Percentiles rank a stretch among this genome's conserved stretches.
phyloP scores from a whole-genome alignment of 2,797 vertebrate genomes.

The Coracias cyanogaster region DNA sequence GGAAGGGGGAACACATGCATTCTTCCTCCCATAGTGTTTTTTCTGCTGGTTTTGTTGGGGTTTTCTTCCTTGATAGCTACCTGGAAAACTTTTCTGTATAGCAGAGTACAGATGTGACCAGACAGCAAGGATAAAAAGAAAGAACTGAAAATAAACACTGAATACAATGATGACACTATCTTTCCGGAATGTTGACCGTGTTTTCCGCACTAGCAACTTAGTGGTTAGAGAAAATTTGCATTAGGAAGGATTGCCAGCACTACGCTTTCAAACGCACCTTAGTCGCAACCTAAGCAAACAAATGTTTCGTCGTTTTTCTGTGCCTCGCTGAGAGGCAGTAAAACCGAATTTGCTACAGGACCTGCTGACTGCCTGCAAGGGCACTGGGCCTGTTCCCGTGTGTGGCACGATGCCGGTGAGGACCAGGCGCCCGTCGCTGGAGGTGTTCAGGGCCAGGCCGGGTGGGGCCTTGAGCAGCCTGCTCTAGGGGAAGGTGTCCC shows the following conservation, averaged over 20 bases:
- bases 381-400: not conserved
- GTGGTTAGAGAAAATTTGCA: not conserved
- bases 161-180: not conserved
- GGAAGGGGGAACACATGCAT: not conserved
- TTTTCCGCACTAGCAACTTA: not conserved
- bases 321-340: not conserved
- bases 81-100: not conserved
- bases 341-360: not conserved
- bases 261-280: not conserved
- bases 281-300: accelerated
- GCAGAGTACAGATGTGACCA: not conserved
- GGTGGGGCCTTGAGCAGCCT: too few relatives aligned
- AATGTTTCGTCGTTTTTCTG: accelerated
- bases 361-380: accelerated
- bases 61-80: not conserved
- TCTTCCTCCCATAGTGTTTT: not conserved
- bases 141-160: not conserved
- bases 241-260: too few relatives aligned
- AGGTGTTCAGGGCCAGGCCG: too few relatives aligned
- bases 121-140: not conserved
- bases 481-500: too few relatives aligned
- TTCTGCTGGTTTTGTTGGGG: not conserved
- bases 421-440: too few relatives aligned
- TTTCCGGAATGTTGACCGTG: not conserved
- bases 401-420: too few relatives aligned